A percentile compares a stretch with the other conserved stretches of the same genome.
Evolutionary conservation across 2,797 vertebrate genomes (phyloP).

Genomic region (Cyclopterus lumpus): DNA sequence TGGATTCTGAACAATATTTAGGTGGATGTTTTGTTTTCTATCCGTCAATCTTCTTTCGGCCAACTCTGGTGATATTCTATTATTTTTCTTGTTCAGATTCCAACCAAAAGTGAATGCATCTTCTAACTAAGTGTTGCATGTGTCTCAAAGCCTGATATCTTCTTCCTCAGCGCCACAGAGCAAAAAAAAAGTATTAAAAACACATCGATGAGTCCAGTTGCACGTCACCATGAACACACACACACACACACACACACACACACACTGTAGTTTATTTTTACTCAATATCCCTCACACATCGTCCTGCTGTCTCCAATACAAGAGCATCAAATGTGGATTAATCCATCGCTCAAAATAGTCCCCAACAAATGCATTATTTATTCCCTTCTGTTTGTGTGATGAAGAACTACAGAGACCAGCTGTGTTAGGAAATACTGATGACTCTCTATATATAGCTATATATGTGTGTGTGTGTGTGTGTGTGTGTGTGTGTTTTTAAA

Average conservation of each 20-base stretch:
- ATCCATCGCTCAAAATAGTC: background rate
- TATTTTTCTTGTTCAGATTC: background rate
- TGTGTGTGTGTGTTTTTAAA: background rate
- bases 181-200: background rate
- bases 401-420: background rate
- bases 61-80: background rate
- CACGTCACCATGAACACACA: background rate
- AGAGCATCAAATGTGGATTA: background rate
- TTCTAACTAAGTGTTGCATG: background rate
- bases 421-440: background rate
- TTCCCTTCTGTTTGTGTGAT: background rate
- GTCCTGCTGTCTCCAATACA: background rate
- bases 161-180: background rate
- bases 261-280: background rate
- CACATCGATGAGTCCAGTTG: background rate
- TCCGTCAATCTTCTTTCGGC: background rate
- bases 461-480: background rate
- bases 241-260: too few relatives aligned
- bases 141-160: background rate
- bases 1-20: background rate
- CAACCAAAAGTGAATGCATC: background rate
- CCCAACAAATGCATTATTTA: background rate
- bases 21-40: background rate
- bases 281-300: background rate
- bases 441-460: background rate